These are phyloP conservation scores for Drosophila willistoni DNA, from an alignment of 1,140 invertebrate species.

Conservation along the genomic window DNA sequence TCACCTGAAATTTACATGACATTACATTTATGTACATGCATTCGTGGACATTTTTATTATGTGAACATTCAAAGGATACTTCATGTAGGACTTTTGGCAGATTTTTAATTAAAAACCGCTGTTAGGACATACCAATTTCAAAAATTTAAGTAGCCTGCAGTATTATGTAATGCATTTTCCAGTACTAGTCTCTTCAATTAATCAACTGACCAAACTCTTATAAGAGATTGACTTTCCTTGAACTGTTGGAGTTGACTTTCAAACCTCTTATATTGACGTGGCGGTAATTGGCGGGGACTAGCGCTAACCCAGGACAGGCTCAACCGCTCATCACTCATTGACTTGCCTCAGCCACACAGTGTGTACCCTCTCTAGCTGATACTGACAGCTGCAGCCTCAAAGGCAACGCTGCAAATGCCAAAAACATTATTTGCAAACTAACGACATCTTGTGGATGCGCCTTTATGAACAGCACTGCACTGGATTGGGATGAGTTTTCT, in stretches of 20 bases:
- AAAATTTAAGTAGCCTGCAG: background rate
- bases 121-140: background rate
- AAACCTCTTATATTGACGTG: background rate
- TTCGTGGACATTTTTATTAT: conserved; percentile 7
- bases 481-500: too few relatives aligned
- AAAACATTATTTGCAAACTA: conserved; percentile 53
- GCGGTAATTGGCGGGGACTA: conserved; percentile 12
- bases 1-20: conserved; percentile 16
- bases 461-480: conserved; percentile 34
- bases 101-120: conserved; percentile 1
- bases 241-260: background rate
- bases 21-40: too few relatives aligned
- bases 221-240: background rate
- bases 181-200: background rate
- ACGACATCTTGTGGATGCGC: conserved; percentile 46
- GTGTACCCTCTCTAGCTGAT: background rate
- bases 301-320: background rate
- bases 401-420: conserved; percentile 30
- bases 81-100: conserved; percentile 4
- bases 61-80: background rate
- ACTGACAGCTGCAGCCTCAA: conserved; percentile 50
- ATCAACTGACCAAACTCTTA: background rate
- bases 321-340: conserved; percentile 21
- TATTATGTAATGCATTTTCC: background rate
- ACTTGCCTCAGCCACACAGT: conserved; percentile 1